Conservation (phyloP, 1,140 invertebrate species). For the Lasioglossum baleicum region DNA sequence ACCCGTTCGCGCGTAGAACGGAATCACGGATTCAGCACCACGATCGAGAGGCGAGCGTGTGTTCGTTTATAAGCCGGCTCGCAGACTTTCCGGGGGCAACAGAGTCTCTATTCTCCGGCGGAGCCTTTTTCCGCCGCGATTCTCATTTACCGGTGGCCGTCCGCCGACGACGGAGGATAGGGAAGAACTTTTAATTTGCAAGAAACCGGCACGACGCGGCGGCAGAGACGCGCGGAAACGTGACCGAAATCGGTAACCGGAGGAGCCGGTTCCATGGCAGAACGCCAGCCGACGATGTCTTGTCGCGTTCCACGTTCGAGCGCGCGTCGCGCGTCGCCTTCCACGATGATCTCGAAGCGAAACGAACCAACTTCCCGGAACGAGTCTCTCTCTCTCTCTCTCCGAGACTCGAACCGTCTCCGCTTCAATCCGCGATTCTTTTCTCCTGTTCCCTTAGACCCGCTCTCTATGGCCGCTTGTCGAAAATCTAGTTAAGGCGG, state of each 20-base stretch:
- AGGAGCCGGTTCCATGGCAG: conserved; percentile 46
- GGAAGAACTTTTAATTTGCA: conserved; percentile 54
- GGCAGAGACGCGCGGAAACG: conserved; percentile 46
- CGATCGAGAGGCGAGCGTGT: neutral
- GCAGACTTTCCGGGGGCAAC: neutral
- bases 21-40: neutral
- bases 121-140: neutral
- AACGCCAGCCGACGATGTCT: conserved; percentile 50
- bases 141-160: neutral
- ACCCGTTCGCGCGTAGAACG: too few species aligned
- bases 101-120: neutral
- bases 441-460: neutral
- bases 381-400: neutral
- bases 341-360: conserved; percentile 10
- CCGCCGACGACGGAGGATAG: neutral
- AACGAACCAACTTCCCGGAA: neutral
- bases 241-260: conserved; percentile 53
- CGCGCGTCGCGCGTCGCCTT: conserved; percentile 8
- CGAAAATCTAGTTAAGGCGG: too few species aligned
- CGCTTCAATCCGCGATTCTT: too few species aligned
- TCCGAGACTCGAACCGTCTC: conserved; percentile 5
- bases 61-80: neutral
- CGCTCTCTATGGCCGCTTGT: too few species aligned
- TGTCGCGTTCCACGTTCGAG: conserved; percentile 12
- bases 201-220: conserved; percentile 18